phyloP scores from a whole-genome alignment of 2,888 invertebrate species.

The Dioctria linearis region DNA sequence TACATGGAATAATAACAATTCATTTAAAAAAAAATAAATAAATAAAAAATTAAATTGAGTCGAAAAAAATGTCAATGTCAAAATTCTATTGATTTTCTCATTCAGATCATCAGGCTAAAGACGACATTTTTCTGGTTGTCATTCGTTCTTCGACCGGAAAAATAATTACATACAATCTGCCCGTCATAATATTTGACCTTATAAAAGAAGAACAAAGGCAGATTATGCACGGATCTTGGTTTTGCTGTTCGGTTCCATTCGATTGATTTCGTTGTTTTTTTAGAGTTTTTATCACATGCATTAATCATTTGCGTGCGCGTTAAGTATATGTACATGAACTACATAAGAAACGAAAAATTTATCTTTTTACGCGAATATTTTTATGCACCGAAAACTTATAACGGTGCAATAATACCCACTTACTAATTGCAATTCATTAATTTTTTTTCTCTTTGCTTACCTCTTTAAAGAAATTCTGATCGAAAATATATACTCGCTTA shows the following conservation, averaged over 20 bases:
- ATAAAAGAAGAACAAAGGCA: constrained; percentile 44
- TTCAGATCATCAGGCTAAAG: neutral
- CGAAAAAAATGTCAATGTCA: constrained; percentile 37
- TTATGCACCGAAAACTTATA: constrained; percentile 50
- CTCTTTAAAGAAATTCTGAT: neutral
- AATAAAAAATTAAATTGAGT: neutral
- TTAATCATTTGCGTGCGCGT: constrained; percentile 48
- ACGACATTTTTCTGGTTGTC: constrained; percentile 1
- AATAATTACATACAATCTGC: constrained; percentile 26
- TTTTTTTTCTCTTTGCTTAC: neutral
- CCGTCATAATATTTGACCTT: constrained; percentile 43
- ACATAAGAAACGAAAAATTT: neutral
- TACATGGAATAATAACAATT: too few relatives aligned
- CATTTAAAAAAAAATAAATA: neutral
- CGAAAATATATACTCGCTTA: too few relatives aligned
- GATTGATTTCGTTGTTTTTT: constrained; percentile 37
- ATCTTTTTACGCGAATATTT: constrained; percentile 4
- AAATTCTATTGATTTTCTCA: constrained; percentile 22
- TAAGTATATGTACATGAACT: neutral
- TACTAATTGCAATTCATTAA: constrained; percentile 36
- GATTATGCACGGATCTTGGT: constrained; percentile 51
- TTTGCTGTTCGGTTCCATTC: constrained; percentile 44
- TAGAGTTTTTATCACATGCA: constrained; percentile 42
- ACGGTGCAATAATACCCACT: constrained; percentile 24
- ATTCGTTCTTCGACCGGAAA: constrained; percentile 45